These are phyloP conservation scores for Charaxes varanes DNA, from an alignment of 1,140 invertebrate species.

Conservation along the genomic window DNA sequence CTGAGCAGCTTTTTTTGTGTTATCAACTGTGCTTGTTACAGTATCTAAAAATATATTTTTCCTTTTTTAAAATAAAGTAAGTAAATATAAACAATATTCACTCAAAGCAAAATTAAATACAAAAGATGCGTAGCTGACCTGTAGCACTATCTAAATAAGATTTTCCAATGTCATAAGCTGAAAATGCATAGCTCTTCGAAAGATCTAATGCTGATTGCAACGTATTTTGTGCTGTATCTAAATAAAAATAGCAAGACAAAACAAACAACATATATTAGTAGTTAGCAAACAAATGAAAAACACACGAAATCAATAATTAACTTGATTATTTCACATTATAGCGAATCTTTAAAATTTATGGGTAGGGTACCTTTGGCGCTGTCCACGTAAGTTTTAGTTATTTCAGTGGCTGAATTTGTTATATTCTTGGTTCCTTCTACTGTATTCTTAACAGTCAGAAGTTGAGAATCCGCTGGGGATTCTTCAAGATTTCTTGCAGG, in stretches of 20 bases:
- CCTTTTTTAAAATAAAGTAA: too few species aligned
- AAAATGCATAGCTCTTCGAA: slow-evolving; percentile 39
- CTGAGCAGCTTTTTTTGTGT: slow-evolving; percentile 47
- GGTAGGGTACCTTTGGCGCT: slow-evolving; percentile 55
- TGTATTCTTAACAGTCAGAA: slow-evolving; percentile 28
- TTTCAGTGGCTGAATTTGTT: slow-evolving; percentile 31
- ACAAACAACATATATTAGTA: slow-evolving; percentile 26
- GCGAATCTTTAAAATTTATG: too few species aligned
- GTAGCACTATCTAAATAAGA: slow-evolving; percentile 51
- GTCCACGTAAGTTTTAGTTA: slow-evolving; percentile 37
- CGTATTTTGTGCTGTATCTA: slow-evolving; percentile 52
- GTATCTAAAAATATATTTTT: slow-evolving; percentile 51
- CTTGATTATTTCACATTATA: not conserved
- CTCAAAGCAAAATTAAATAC: slow-evolving; percentile 15
- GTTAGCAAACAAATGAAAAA: slow-evolving; percentile 16
- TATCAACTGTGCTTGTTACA: slow-evolving; percentile 52
- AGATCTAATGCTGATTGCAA: slow-evolving; percentile 41
- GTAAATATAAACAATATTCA: too few species aligned
- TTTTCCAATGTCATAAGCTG: slow-evolving; percentile 47
- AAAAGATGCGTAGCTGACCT: slow-evolving; percentile 29
- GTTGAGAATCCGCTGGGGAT: too few species aligned
- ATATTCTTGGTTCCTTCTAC: slow-evolving; percentile 40
- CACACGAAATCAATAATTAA: not conserved
- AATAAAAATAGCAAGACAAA: slow-evolving; percentile 29
- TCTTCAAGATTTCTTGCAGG: too few species aligned